Conservation (phyloP, 2,797 vertebrate genomes). For the Rhinella marina region DNA sequence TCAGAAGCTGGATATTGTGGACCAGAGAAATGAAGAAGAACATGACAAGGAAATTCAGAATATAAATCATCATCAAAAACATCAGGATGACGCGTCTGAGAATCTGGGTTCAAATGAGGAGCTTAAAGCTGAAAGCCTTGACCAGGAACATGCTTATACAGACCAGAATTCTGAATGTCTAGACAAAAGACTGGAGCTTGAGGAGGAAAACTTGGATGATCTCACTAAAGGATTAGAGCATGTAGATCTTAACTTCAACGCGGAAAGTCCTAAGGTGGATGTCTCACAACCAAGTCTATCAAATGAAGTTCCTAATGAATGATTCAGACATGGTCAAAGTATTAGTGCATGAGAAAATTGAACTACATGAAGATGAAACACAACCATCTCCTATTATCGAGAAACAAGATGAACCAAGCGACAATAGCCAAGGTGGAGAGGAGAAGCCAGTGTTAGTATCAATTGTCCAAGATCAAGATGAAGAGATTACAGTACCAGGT, state of each 20-base stretch:
- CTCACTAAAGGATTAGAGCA: background rate
- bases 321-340: background rate
- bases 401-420: background rate
- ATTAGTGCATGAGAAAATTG: background rate
- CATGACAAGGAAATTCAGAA: background rate
- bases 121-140: background rate
- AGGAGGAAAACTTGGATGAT: slow-evolving; percentile 11
- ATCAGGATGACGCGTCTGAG: background rate
- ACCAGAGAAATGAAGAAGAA: background rate
- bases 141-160: background rate
- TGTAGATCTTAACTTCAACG: background rate
- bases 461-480: background rate
- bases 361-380: background rate
- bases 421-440: background rate
- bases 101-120: background rate
- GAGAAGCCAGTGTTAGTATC: background rate
- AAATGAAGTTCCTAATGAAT: background rate
- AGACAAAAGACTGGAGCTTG: background rate
- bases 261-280: background rate
- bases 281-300: background rate
- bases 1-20: background rate
- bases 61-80: background rate
- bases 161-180: background rate
- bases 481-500: background rate
- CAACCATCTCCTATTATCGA: background rate